A percentile compares a stretch with the other conserved stretches of the same genome.
phyloP scores from a whole-genome alignment of 2,797 vertebrate species.

The Melanotaenia trifasciata region DNA sequence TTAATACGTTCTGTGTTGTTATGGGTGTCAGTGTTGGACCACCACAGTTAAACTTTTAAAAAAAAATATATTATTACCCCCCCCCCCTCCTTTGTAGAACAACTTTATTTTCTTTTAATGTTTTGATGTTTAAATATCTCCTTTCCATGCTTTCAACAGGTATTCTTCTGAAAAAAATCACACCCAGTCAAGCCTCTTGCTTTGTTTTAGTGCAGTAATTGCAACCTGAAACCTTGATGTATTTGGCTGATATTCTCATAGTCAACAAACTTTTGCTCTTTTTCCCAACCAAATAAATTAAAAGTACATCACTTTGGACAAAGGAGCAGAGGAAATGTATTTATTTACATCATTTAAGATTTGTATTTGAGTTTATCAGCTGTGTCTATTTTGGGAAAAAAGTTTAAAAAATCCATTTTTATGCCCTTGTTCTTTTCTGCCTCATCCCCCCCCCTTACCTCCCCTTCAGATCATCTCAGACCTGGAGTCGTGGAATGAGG shows the following conservation, averaged over 20 bases:
- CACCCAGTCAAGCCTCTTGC: not conserved
- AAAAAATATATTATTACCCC: too few relatives aligned
- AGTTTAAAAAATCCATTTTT: not conserved
- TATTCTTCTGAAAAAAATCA: not conserved
- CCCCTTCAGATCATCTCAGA: slow-evolving; percentile 94
- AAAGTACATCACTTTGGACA: not conserved
- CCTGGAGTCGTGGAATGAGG: slow-evolving; percentile 98
- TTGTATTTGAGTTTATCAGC: not conserved
- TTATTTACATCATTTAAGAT: not conserved
- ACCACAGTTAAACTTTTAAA: not conserved
- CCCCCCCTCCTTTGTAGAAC: too few relatives aligned
- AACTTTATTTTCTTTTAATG: too few relatives aligned
- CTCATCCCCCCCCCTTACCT: too few relatives aligned
- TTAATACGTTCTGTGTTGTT: slow-evolving; percentile 50
- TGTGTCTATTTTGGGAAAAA: not conserved
- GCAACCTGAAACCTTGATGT: not conserved
- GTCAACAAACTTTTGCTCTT: not conserved
- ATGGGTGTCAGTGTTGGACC: slow-evolving; percentile 34
- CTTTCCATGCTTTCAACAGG: not conserved
- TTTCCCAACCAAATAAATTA: not conserved
- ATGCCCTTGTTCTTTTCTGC: not conserved
- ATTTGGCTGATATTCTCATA: not conserved
- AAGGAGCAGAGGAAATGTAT: not conserved
- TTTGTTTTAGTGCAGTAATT: not conserved
- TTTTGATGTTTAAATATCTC: too few relatives aligned